Percentiles rank a stretch among this genome's conserved stretches.
Evolutionary conservation across 2,888 invertebrate genomes (phyloP).

Genomic region (Oscheius onirici): DNA sequence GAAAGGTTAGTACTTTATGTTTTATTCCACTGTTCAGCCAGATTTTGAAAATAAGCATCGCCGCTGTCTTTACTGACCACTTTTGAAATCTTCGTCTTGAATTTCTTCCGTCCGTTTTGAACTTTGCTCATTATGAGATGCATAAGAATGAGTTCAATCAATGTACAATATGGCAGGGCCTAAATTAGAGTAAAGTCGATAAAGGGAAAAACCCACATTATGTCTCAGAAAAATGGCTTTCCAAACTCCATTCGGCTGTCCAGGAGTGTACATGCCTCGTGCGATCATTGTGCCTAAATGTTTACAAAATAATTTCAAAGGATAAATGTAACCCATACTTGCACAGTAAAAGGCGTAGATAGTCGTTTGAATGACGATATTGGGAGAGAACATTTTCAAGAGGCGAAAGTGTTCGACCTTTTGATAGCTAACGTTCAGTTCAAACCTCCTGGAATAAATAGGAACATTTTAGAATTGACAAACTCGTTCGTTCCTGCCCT

Average conservation of each 20-base stretch:
- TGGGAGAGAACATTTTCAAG: slow-evolving; percentile 12
- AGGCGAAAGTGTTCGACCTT: background rate
- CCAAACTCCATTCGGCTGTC: background rate
- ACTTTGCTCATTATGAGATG: background rate
- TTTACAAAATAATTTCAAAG: background rate
- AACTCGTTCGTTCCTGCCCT: background rate
- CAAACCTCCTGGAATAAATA: background rate
- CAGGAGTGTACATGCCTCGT: background rate
- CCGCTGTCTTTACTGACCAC: background rate
- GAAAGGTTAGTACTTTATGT: slow-evolving; percentile 25
- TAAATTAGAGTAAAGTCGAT: background rate
- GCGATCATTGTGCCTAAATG: background rate
- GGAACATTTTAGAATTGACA: background rate
- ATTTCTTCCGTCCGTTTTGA: background rate
- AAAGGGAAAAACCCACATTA: background rate
- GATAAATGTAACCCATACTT: background rate
- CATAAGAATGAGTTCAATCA: background rate
- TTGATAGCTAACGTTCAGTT: background rate
- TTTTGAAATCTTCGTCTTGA: slow-evolving; percentile 5
- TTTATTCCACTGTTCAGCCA: background rate
- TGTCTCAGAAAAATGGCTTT: background rate
- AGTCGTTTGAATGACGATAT: background rate
- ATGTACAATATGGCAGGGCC: background rate
- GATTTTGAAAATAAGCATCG: background rate
- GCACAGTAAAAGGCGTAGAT: background rate